Base-by-base conservation (phyloP, 2,888 invertebrate genomes). In the Scaeva pyrastri region DNA sequence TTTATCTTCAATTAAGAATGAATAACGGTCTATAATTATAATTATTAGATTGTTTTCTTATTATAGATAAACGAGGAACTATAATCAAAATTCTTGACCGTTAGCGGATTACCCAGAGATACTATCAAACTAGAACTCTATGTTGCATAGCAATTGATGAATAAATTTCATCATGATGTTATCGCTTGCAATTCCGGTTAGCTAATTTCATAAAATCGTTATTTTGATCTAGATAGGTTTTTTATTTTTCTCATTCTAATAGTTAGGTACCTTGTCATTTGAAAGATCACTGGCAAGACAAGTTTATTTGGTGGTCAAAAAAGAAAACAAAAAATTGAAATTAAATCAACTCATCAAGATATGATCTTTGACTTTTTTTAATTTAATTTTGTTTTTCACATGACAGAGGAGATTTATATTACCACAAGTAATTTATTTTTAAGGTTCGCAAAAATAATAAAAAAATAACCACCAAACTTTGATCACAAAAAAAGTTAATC, bases 261-360 rank as follows among this genome's bases (percentile, higher is more conserved):
- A 31, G n/a, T n/a, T n/a, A 66, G 19, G 43, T n/a, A 5, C 2
- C 10, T 52, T n/a, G 11, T 48, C 1, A 31, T 8, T 48, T 8
- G 1, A 68, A 68, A 68, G 66, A 68, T 68, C 66, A 68, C 50
- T 68, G 8, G 66, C 21, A 36, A 21, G 36, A 50, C 66, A 68
- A 50, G 66, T 68, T 68, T 50, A 1, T 21, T 68, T 48, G 26
- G n/a, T 16, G 10, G 8, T n/a, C 45, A 7, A 19, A 39, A 48
- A 48, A 50, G 12, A 21, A 50, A 23, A 52, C 5, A 19, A 39
- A 48, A 48, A 50, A 21, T 50, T 21, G 12, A 52, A 52, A 1
- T 41, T 52, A 14, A 52, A 19, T 23, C 31, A 36, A 66, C 12
- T 14, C 12, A 48, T 50, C 31, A 19, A 50, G 31, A 66, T 45